Base-by-base conservation (phyloP, 2,888 invertebrate genomes). In the Leucoptera coffeella region DNA sequence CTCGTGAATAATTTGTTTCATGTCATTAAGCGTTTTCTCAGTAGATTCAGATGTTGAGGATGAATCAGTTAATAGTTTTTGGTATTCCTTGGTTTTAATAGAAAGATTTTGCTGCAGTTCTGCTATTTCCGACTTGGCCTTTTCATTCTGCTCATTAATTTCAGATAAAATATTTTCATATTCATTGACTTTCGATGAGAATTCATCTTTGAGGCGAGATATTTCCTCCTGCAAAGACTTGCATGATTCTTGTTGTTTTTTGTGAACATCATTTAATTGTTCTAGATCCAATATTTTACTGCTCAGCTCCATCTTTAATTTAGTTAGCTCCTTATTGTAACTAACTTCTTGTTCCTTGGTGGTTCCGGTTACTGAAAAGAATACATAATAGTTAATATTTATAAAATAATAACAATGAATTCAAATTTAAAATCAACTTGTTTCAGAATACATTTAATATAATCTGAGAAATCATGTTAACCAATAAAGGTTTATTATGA, bases 281-380 rank as follows among this genome's bases (percentile, higher is more conserved):
- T 77, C 76, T 33, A 73, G 42, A 42, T 77, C 77, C 42, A 64
- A 50, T 31, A 62, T 48, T 60, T 71, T 75, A 31, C 65, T 61
- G 46, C 74, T 77, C 12, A 73, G 51, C 50, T 73, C 72, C 65
- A 64, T 67, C 52, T 62, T 69, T 14, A 72, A 43, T 45, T 73
- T 71, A 12, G 71, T 72, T 13, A 73, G 51, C 47, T 73, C 71
- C 43, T 72, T 72, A 34, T 65, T 71, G 11, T 64, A 46, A 32
- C 54, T 61, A 7, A 72, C 52, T 50, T 71, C 72, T 26, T 64
- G 62, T 47, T 72, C 72, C 41, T 71, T 72, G 34, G 50, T 61
- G 24, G 53, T 44, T 30, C 67, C 62, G 37, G 56, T 44, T 15
- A 62, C 71, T 71, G 48, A 30, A 60, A 60, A 31, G 26, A 25